Percentiles rank a stretch among this genome's conserved stretches.
Evolutionary conservation across 2,888 invertebrate species (phyloP).

Genomic region (Cheilosia scutellata): DNA sequence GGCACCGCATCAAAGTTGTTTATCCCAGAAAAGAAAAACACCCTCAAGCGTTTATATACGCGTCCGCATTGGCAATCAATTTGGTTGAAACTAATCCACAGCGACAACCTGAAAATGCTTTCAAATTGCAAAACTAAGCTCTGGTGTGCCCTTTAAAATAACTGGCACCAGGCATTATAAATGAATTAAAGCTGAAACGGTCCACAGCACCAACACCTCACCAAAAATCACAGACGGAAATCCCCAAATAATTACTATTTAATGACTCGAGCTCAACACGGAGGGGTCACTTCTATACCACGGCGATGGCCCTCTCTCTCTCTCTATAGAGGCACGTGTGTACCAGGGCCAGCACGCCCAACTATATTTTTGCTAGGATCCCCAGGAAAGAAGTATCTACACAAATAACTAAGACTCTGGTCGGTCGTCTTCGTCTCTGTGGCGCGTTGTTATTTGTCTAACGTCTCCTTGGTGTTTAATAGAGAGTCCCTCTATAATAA

Average conservation of each 20-base stretch:
- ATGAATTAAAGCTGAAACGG: constrained; percentile 63
- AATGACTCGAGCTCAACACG: constrained; percentile 51
- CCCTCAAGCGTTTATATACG: constrained; percentile 16
- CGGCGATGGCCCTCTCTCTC: background rate
- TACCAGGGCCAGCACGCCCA: background rate
- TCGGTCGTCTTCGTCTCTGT: background rate
- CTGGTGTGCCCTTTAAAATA: constrained; percentile 57
- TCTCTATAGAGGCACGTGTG: background rate
- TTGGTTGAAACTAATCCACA: constrained; percentile 64
- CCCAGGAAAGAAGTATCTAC: background rate
- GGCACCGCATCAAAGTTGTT: constrained; percentile 24
- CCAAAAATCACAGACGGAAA: constrained; percentile 65
- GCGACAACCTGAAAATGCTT: constrained; percentile 52
- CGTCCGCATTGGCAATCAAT: constrained; percentile 59
- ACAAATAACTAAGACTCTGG: constrained; percentile 1
- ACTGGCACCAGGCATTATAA: constrained; percentile 65
- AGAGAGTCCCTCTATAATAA: constrained; percentile 7
- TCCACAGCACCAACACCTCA: constrained; percentile 54
- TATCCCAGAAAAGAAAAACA: background rate
- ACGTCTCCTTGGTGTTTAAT: constrained; percentile 31
- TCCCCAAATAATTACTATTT: constrained; percentile 71
- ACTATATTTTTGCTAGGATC: constrained; percentile 7
- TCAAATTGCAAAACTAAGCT: constrained; percentile 65
- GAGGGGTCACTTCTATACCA: constrained; percentile 8
- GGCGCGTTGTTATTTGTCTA: constrained; percentile 24